These are phyloP conservation scores for Drosophila stalkeri DNA, from an alignment of 2,888 invertebrate genomes.

Conservation along the genomic window DNA sequence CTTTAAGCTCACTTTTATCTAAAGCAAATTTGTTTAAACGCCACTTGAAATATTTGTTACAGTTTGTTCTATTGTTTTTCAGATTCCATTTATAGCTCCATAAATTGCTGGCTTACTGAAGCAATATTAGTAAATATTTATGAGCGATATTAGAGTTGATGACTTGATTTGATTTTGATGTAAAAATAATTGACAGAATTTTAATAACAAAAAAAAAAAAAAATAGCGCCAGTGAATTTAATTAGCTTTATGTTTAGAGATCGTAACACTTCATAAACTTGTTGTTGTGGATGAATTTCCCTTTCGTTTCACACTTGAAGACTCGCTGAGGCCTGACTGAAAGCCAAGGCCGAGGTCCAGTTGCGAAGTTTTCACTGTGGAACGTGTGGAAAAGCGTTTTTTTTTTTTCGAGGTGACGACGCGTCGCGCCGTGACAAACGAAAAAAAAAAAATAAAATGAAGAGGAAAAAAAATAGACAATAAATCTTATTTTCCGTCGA, in stretches of 20 bases:
- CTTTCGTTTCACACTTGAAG: constrained; percentile 58
- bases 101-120: constrained; percentile 16
- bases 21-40: constrained; percentile 10
- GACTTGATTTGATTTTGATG: constrained; percentile 46
- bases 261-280: constrained; percentile 41
- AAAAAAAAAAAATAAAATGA: background rate
- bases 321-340: constrained; percentile 40
- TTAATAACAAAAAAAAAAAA: background rate
- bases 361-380: constrained; percentile 56
- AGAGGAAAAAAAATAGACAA: constrained; percentile 21
- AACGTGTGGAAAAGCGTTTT: constrained; percentile 35
- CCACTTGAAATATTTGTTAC: constrained; percentile 15
- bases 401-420: constrained; percentile 40
- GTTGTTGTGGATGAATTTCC: constrained; percentile 42
- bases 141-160: constrained; percentile 2
- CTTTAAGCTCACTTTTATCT: constrained; percentile 11
- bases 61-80: constrained; percentile 7
- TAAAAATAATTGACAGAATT: constrained; percentile 33
- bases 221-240: background rate
- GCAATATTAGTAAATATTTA: constrained; percentile 12
- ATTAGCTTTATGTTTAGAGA: constrained; percentile 19
- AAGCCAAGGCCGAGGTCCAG: constrained; percentile 41
- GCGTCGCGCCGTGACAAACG: constrained; percentile 31
- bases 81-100: constrained; percentile 22
- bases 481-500: constrained; percentile 54